Conservation (phyloP, 2,113 vertebrate genomes). For the Hypanus sabinus region DNA sequence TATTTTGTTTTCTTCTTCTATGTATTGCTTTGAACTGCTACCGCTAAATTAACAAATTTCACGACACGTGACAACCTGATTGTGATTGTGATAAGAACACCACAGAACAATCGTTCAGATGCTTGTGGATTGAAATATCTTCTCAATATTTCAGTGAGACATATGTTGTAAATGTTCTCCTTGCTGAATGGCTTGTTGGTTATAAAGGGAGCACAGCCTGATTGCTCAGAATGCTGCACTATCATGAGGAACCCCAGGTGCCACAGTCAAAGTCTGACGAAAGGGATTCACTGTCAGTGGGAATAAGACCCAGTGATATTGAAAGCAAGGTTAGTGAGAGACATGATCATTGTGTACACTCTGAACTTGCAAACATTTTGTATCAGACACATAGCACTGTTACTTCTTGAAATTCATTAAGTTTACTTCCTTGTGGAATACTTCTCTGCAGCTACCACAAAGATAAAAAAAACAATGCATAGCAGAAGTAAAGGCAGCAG, state of each 20-base stretch:
- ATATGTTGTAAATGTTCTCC: constrained; percentile 8
- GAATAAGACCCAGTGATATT: background rate
- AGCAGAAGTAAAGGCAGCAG: background rate
- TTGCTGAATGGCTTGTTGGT: background rate
- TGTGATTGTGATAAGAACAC: background rate
- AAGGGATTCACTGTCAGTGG: background rate
- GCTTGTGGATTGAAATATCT: background rate
- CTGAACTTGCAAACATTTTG: background rate
- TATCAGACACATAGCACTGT: background rate
- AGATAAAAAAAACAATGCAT: background rate
- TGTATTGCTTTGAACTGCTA: too few relatives aligned
- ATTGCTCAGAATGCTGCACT: background rate
- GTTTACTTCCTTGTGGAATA: background rate
- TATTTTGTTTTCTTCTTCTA: too few relatives aligned
- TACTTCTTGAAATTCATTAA: background rate
- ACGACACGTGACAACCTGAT: too few relatives aligned
- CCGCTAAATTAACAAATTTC: too few relatives aligned
- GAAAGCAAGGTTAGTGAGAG: background rate
- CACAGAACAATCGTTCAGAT: constrained; percentile 3
- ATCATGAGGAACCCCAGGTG: background rate
- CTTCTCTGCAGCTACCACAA: background rate
- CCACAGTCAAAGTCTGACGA: constrained; percentile 12
- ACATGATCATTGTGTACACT: background rate
- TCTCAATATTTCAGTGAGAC: background rate
- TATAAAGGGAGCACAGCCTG: background rate